Evolutionary conservation across 1,140 invertebrate species (phyloP), one percentile per base, ranked within the genome.

Genomic region (Armadillidium nasatum): DNA sequence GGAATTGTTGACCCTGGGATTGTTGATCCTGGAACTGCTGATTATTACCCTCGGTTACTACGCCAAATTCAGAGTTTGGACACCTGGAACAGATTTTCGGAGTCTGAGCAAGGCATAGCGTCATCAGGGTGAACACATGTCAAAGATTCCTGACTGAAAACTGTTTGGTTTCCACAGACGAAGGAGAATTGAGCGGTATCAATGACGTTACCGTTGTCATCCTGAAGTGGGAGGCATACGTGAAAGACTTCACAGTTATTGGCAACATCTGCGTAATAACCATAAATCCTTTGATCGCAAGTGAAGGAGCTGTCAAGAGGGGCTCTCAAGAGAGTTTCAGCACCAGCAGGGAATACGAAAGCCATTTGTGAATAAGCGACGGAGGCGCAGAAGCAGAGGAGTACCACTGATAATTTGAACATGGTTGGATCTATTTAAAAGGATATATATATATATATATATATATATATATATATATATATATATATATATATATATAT

Each of bases 201-300:
- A n/a, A 81, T 82, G 73, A 88, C 88, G 10, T 88, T 86, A 6
- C 90, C 88, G 78, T 90, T 88, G 3, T 76, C 79, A 67, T 82
- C 76, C 72, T 78, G 43, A 7, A 76, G 13, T 44, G 92, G 92
- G 33, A 92, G 82, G 80, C 93, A 94, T 0, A 94, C 90, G 83
- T 94, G 93, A 85, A 94, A 94, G 77, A 94, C 85, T 83, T 94
- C 92, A 82, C 93, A 94, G 10, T 93, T 92, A 82, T 94, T 94
- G 82, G 92, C 92, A 11, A 92, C 88, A 82, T 94, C 93, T 44
- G 92, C 92, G 82, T 93, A 94, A 83, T 93, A 94, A 13, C 84
- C 84, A 75, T 83, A 83, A 10, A 60, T 43, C 23, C 77, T 79
- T 4, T 81, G 79, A 11, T 82, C 80, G 80, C 84, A 85, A 1